phyloP scores from a whole-genome alignment of 2,888 invertebrate genomes.

The Papilio protenor region DNA sequence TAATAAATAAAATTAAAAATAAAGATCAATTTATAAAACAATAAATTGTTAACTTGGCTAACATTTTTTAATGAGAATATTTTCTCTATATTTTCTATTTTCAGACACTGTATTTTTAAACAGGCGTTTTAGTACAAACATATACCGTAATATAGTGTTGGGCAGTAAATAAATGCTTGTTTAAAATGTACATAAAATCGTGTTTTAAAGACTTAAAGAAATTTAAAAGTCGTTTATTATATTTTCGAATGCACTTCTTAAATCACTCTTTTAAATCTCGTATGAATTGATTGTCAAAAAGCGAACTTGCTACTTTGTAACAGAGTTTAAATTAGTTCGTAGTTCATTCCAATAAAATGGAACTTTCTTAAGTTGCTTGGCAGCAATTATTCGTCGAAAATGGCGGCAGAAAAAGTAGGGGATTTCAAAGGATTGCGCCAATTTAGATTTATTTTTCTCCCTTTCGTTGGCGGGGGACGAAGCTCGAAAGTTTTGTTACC shows the following conservation, averaged over 20 bases:
- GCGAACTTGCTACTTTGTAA: background rate
- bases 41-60: too few relatives aligned
- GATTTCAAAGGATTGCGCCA: conserved; percentile 80
- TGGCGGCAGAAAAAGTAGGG: conserved; percentile 81
- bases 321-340: conserved; percentile 39
- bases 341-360: conserved; percentile 44
- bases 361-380: conserved; percentile 73
- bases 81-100: too few relatives aligned
- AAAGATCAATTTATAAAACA: background rate
- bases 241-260: conserved; percentile 41
- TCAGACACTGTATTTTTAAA: too few relatives aligned
- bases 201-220: conserved; percentile 5
- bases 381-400: conserved; percentile 79
- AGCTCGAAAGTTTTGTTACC: conserved; percentile 71
- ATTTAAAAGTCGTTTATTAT: conserved; percentile 38
- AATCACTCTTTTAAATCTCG: conserved; percentile 38
- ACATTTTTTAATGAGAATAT: too few relatives aligned
- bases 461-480: conserved; percentile 58
- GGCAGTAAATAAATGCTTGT: background rate
- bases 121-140: too few relatives aligned
- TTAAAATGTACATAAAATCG: background rate
- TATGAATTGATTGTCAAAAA: background rate
- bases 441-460: conserved; percentile 84
- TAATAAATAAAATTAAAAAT: background rate
- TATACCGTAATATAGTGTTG: background rate